Percentiles rank a stretch among this genome's conserved stretches.
phyloP scores from a whole-genome alignment of 2,113 vertebrate species.

The Hippocampus zosterae region DNA sequence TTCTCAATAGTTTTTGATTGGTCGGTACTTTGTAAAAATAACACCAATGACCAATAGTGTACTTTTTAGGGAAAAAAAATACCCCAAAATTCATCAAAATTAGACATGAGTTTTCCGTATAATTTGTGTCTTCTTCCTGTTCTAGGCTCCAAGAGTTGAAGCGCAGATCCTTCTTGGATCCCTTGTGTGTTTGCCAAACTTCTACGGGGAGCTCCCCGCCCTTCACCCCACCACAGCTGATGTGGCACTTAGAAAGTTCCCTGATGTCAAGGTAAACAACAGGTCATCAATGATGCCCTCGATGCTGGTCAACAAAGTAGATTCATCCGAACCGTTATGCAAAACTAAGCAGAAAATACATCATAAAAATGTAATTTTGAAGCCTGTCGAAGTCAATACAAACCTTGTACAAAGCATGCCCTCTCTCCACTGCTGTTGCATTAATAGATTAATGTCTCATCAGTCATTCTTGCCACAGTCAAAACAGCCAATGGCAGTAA shows the following conservation, averaged over 20 bases:
- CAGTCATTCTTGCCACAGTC: slow-evolving; percentile 53
- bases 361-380: background rate
- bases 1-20: too few relatives aligned
- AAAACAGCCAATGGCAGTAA: slow-evolving; percentile 40
- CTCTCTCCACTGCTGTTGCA: background rate
- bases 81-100: background rate
- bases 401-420: background rate
- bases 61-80: too few relatives aligned
- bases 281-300: background rate
- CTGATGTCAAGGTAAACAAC: slow-evolving; percentile 78
- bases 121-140: background rate
- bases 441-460: slow-evolving; percentile 64
- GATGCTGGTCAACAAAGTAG: background rate
- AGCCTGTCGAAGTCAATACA: background rate
- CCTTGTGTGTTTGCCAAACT: slow-evolving; percentile 94
- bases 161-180: slow-evolving; percentile 95
- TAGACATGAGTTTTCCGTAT: background rate
- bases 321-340: background rate
- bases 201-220: slow-evolving; percentile 89
- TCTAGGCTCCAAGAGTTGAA: slow-evolving; percentile 93
- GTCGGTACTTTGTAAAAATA: background rate
- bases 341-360: background rate
- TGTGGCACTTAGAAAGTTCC: slow-evolving; percentile 88
- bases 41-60: background rate
- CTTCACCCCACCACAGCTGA: slow-evolving; percentile 90